These are phyloP conservation scores for Taphrorychus bicolor DNA, from an alignment of 2,888 invertebrate species.

Conservation along the genomic window DNA sequence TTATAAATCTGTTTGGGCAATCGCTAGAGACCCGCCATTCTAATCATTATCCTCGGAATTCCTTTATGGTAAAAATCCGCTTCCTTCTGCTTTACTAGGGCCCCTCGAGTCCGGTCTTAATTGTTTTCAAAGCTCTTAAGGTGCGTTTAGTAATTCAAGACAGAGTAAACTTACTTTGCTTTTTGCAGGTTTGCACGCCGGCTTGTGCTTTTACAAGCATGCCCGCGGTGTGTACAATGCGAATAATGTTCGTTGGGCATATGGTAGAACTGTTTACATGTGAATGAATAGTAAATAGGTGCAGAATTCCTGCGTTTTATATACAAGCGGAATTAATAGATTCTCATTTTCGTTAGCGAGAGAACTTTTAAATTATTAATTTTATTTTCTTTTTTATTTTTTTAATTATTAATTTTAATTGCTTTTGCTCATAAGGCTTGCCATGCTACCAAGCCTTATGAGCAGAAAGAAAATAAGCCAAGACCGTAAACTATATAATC, in stretches of 20 bases:
- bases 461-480: too few relatives aligned
- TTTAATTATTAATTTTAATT: too few relatives aligned
- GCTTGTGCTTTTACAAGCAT: slow-evolving; percentile 7
- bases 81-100: not conserved
- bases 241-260: slow-evolving; percentile 4
- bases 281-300: not conserved
- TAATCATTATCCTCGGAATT: too few relatives aligned
- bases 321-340: too few relatives aligned
- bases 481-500: too few relatives aligned
- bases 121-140: slow-evolving; percentile 6
- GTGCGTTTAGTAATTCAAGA: slow-evolving; percentile 8
- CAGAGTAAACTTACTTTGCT: not conserved
- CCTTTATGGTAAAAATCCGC: too few relatives aligned
- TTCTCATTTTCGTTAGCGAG: not conserved
- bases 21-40: not conserved
- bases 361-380: too few relatives aligned
- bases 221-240: slow-evolving; percentile 1
- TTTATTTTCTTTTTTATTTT: too few relatives aligned
- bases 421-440: too few relatives aligned
- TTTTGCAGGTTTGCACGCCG: not conserved
- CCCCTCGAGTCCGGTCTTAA: slow-evolving; percentile 1
- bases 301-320: not conserved
- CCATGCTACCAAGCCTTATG: too few relatives aligned
- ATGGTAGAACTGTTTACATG: not conserved
- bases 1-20: not conserved